Evolutionary conservation across 2,888 invertebrate genomes (phyloP).

Genomic region (Orthosia gracilis): DNA sequence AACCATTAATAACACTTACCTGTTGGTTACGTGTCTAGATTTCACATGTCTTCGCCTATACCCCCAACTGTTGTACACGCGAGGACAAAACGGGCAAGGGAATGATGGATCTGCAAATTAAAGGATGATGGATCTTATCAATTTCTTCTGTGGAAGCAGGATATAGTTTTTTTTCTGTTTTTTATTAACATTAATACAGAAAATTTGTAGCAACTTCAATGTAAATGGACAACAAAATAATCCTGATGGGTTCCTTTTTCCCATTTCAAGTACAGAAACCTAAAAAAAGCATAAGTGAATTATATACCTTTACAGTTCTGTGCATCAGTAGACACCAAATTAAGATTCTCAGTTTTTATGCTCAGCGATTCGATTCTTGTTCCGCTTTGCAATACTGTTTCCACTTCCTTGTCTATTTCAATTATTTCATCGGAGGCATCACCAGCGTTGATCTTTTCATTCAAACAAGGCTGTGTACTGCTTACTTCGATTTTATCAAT

Average conservation of each 20-base stretch:
- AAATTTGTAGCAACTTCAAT: not conserved
- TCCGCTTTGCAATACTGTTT: slow-evolving; percentile 88
- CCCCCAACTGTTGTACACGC: slow-evolving; percentile 93
- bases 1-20: slow-evolving; percentile 70
- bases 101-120: slow-evolving; percentile 87
- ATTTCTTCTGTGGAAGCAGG: no score
- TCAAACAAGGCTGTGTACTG: slow-evolving; percentile 86
- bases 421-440: slow-evolving; percentile 79
- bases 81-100: slow-evolving; percentile 92
- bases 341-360: slow-evolving; percentile 86
- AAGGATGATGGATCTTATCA: not conserved
- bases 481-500: slow-evolving; percentile 86
- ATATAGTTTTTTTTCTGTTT: not conserved
- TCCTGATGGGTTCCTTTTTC: no score
- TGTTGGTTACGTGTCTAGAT: slow-evolving; percentile 90
- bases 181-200: not conserved
- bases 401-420: slow-evolving; percentile 89
- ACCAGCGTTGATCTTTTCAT: slow-evolving; percentile 77
- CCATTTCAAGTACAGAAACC: no score
- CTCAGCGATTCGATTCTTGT: slow-evolving; percentile 88
- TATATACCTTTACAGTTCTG: slow-evolving; percentile 84
- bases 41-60: slow-evolving; percentile 92
- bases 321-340: slow-evolving; percentile 84
- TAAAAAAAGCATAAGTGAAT: not conserved
- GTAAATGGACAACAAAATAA: no score